These are phyloP conservation scores for Spinus pinus DNA, from an alignment of 2,797 vertebrate genomes.

Conservation along the genomic window DNA sequence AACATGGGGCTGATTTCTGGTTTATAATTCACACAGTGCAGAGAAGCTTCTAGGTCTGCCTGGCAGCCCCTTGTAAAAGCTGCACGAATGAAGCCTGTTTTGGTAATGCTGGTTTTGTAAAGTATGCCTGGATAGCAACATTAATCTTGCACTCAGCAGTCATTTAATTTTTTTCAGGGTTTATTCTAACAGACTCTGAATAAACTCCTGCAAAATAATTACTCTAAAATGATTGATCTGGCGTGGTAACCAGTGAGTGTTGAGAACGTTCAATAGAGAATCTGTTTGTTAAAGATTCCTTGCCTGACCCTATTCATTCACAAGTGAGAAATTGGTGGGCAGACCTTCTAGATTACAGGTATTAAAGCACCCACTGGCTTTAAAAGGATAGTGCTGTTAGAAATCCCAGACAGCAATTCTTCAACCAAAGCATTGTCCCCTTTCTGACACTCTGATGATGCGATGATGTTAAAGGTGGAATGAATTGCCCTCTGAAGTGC, in stretches of 20 bases:
- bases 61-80: neutral
- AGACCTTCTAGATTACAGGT: neutral
- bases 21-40: neutral
- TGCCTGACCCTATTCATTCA: neutral
- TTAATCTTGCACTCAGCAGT: conserved; percentile 9
- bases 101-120: neutral
- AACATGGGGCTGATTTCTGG: neutral
- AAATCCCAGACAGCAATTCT: conserved; percentile 35
- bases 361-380: conserved; percentile 10
- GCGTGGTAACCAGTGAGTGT: neutral
- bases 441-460: conserved; percentile 45
- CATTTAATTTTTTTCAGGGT: neutral
- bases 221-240: conserved; percentile 17
- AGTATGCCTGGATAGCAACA: neutral
- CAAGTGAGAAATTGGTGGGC: neutral
- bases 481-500: conserved; percentile 39
- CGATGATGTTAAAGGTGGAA: conserved; percentile 56
- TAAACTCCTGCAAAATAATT: conserved; percentile 35
- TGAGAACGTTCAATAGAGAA: neutral
- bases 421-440: conserved; percentile 51
- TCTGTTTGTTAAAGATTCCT: neutral
- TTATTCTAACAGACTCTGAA: conserved; percentile 40
- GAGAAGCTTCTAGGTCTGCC: neutral
- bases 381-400: conserved; percentile 31
- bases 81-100: neutral